A percentile compares a stretch with the other conserved stretches of the same genome.
Evolutionary conservation across 2,113 vertebrate species (phyloP).

Genomic region (Rhabdornis inornatus): DNA sequence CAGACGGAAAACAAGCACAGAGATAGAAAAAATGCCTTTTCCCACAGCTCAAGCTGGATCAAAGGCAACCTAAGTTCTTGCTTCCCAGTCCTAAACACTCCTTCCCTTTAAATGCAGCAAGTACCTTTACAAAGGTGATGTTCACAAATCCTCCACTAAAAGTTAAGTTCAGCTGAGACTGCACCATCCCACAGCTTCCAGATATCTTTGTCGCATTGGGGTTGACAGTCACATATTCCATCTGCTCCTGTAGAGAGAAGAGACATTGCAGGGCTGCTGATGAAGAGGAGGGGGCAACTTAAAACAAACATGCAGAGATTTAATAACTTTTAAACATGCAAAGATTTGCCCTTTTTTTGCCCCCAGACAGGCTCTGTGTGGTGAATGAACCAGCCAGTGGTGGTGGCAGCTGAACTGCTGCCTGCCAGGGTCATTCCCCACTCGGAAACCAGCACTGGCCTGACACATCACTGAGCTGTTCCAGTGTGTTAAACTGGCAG

Average conservation of each 20-base stretch:
- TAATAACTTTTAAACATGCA: not conserved
- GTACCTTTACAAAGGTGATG: conserved; percentile 85
- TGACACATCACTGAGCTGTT: not conserved
- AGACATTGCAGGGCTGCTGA: not conserved
- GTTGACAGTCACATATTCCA: conserved; percentile 76
- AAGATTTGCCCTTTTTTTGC: not conserved
- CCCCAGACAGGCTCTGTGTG: not conserved
- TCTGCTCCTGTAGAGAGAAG: conserved; percentile 49
- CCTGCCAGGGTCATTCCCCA: not conserved
- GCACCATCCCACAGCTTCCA: conserved; percentile 72
- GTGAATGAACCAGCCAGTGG: not conserved
- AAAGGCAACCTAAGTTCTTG: not conserved
- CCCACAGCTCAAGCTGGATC: not conserved
- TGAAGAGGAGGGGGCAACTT: not conserved
- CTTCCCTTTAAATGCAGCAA: not conserved
- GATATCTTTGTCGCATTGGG: conserved; percentile 59
- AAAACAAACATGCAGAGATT: not conserved
- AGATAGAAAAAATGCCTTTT: not conserved
- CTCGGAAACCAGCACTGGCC: not conserved
- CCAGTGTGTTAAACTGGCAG: not conserved
- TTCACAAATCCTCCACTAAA: conserved; percentile 76
- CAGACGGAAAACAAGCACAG: not conserved
- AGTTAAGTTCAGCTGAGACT: conserved; percentile 71
- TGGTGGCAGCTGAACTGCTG: not conserved
- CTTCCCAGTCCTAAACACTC: not conserved